phyloP scores from a whole-genome alignment of 2,113 vertebrate genomes.

The Hippocampus barbouri region DNA sequence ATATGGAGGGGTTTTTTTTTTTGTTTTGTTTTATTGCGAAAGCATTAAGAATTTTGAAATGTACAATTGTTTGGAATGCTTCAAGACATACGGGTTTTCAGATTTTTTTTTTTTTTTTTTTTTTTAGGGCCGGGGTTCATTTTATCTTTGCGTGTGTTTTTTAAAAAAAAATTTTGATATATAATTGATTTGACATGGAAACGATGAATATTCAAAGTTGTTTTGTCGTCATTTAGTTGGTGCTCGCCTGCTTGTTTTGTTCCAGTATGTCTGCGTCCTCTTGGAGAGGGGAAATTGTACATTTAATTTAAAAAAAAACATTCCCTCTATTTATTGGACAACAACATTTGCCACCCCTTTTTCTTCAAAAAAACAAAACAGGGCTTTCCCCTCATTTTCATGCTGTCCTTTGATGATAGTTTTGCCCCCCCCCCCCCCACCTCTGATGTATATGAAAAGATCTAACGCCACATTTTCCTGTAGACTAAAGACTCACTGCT shows the following conservation, averaged over 20 bases:
- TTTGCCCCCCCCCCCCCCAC: slow-evolving; percentile 46
- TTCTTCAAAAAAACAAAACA: slow-evolving; percentile 27
- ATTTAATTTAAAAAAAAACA: slow-evolving; percentile 65
- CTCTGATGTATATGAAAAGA: slow-evolving; percentile 67
- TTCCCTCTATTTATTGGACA: slow-evolving; percentile 76
- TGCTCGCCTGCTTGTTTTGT: slow-evolving; percentile 53
- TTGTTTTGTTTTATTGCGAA: slow-evolving; percentile 57
- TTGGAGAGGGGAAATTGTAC: slow-evolving; percentile 47
- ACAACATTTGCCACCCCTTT: slow-evolving; percentile 58
- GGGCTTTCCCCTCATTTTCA: slow-evolving; percentile 57
- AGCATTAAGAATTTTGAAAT: slow-evolving; percentile 77
- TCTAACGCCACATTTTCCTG: slow-evolving; percentile 66
- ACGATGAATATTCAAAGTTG: slow-evolving; percentile 54
- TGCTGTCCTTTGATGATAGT: slow-evolving; percentile 40
- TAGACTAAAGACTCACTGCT: slow-evolving; percentile 69
- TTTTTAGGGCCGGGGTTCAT: slow-evolving; percentile 33
- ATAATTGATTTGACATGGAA: slow-evolving; percentile 44
- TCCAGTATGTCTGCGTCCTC: slow-evolving; percentile 37
- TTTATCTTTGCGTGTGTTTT: slow-evolving; percentile 61
- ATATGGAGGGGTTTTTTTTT: slow-evolving; percentile 74
- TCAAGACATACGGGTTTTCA: slow-evolving; percentile 81
- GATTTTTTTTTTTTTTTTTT: slow-evolving; percentile 43
- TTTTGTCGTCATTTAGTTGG: slow-evolving; percentile 41
- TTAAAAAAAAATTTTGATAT: too few relatives aligned
- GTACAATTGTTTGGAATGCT: slow-evolving; percentile 74